Conservation (phyloP, 37 sponge, comb jelly and placozoan genomes). For the Ianthella basta region DNA sequence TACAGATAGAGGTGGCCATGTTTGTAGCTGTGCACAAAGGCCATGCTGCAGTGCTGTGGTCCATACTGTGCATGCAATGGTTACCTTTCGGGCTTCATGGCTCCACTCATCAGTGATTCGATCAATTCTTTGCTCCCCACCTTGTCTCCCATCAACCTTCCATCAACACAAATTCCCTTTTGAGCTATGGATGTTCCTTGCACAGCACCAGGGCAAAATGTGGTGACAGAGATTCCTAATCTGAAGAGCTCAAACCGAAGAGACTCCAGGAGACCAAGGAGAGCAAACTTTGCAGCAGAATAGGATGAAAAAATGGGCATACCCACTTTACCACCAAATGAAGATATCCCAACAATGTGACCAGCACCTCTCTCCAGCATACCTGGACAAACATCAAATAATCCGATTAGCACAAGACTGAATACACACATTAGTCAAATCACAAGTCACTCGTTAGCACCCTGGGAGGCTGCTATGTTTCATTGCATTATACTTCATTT, state of each 20-base stretch:
- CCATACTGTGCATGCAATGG: background rate
- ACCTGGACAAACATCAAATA: conserved; percentile 24
- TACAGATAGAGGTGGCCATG: too few relatives aligned
- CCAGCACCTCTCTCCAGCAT: conserved; percentile 56
- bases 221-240: conserved; percentile 36
- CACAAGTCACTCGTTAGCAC: too few relatives aligned
- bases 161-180: too few relatives aligned
- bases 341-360: conserved; percentile 71
- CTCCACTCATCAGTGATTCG: background rate
- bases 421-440: too few relatives aligned
- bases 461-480: too few relatives aligned
- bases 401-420: background rate
- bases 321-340: conserved; percentile 54
- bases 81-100: conserved; percentile 24
- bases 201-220: conserved; percentile 58
- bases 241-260: conserved; percentile 66
- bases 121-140: background rate
- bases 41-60: too few relatives aligned
- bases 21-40: too few relatives aligned
- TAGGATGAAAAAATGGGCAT: conserved; percentile 40
- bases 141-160: background rate
- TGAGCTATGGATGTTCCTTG: background rate
- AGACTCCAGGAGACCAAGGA: conserved; percentile 55
- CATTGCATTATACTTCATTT: too few relatives aligned
- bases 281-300: conserved; percentile 59